Conservation (phyloP, 2,113 vertebrate genomes). For the zebrafish (Danio rerio) region DNA sequence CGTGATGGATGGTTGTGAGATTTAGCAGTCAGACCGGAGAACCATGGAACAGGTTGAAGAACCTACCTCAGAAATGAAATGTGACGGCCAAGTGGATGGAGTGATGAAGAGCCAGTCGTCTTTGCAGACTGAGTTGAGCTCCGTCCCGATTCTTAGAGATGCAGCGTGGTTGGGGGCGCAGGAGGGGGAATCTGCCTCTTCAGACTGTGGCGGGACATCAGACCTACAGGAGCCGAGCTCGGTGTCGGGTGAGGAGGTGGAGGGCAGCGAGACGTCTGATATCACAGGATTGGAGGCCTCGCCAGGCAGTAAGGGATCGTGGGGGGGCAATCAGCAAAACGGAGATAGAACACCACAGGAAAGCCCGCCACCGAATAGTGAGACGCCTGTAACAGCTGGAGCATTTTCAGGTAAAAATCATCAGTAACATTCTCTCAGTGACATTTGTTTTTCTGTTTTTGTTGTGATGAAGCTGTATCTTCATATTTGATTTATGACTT, state of each 20-base stretch:
- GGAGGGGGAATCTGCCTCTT: conserved; percentile 44
- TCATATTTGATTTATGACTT: background rate
- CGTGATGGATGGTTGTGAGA: conserved; percentile 50
- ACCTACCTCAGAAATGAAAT: conserved; percentile 36
- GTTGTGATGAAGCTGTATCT: background rate
- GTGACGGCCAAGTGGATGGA: conserved; percentile 17
- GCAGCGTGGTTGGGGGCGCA: conserved; percentile 30
- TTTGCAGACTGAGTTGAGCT: conserved; percentile 26
- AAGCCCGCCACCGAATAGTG: conserved; percentile 25
- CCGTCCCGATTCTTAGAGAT: conserved; percentile 13
- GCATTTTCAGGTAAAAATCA: conserved; percentile 45
- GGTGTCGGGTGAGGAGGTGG: conserved; percentile 50
- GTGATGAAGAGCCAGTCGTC: conserved; percentile 26
- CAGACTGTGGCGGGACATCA: conserved; percentile 38
- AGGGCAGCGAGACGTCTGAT: conserved; percentile 35
- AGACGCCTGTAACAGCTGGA: conserved; percentile 22
- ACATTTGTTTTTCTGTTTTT: background rate
- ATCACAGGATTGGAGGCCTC: conserved; percentile 9
- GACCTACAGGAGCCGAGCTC: conserved; percentile 51
- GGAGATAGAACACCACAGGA: conserved; percentile 30
- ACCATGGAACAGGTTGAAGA: conserved; percentile 54
- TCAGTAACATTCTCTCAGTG: background rate
- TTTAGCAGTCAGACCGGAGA: conserved; percentile 39
- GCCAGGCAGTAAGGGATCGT: background rate
- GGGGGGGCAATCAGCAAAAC: conserved; percentile 30